Evolutionary conservation across 2,888 invertebrate species (phyloP), one percentile per base, ranked within the genome.

Genomic region (Eulithis testata): DNA sequence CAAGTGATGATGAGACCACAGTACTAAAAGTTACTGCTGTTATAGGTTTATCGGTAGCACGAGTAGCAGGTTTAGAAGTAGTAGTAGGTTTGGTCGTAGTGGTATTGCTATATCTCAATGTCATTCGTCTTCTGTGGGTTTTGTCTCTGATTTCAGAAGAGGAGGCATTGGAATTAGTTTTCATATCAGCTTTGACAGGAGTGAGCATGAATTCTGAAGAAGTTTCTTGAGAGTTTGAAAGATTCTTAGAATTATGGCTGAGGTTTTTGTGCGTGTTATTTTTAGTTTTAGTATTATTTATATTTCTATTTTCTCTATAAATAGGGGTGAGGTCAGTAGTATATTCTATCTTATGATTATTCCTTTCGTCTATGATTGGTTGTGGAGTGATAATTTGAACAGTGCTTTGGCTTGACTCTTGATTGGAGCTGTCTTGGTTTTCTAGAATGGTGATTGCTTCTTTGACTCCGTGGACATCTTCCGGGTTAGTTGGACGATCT

Each of bases 371-470:
- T 31, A 91, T 63, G 3, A 69, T 76, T 3, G 85, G 86, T 56
- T 82, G 83, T 0, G 92, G 88, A 1, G 91, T 91, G 2, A 92
- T 76, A 12, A 89, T 81, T 75, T 88, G 85, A 8, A 91, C 62
- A 31, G 76, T 76, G 59, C 79, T 82, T 5, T 75, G 66, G 36
- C 37, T 66, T 37, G 69, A 49, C 68, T 78, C 74, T 27, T 65
- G 74, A 65, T 81, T 80, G 36, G 68, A 49, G 27, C 69, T 74
- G 57, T 91, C 83, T 74, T 90, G 90, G 68, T 89, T 90, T 77
- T 89, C 88, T 60, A 93, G 74, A 43, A 92, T 90, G 5, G 89
- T 79, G 66, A 93, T 91, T 43, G 93, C 93, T 74, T 91, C 89
- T 81, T 91, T 91, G 3, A 93, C 82, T 12, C 91, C 91, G 31